Base-by-base conservation (phyloP, 2,888 invertebrate genomes). In the Eupeodes luniger region DNA sequence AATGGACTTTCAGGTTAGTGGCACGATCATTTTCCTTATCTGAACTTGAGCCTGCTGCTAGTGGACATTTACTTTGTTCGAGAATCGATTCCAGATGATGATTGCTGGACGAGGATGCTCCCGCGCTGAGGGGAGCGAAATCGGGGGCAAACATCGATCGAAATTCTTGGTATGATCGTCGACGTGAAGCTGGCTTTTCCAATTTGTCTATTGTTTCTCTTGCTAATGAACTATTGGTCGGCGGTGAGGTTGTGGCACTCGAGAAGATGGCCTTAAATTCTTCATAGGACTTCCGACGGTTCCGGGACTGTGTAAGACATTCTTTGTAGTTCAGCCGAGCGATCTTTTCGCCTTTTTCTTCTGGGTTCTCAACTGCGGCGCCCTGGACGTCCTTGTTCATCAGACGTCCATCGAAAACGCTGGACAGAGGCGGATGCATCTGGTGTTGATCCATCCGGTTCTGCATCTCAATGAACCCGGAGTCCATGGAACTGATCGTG, bases 401-500 rank as follows among this genome's bases (percentile, higher is more conserved):
- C 47, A 47, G 11, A 1, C 40, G 53, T 6, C 69, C 44, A 16
- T 89, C 89, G 40, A 89, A 89, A 5, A 76, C 72, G 53, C 90
- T 90, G 5, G 90, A 78, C 51, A 91, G 44, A 7, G 89, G 70
- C 5, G 89, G 90, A 47, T 88, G 90, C 61, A 84, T 80, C 4
- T 76, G 84, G 19, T 81, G 80, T 66, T 90, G 90, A 77, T 92
- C 93, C 61, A 93, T 87, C 87, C 92, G 92, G 70, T 92, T 91
- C 85, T 94, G 93, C 93, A 94, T 94, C 86, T 94, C 94, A 89
- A 94, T 94, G 80, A 94, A 94, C 11, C 94, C 94, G 64, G 94
- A 94, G 91, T 94, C 94, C 92, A 94, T 93, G 61, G 94, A 94
- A 89, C 93, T 93, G 72, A 93, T 92, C 9, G 93, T 94, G 90